Base-by-base conservation (phyloP, 2,888 invertebrate genomes). In the Mythimna loreyi region DNA sequence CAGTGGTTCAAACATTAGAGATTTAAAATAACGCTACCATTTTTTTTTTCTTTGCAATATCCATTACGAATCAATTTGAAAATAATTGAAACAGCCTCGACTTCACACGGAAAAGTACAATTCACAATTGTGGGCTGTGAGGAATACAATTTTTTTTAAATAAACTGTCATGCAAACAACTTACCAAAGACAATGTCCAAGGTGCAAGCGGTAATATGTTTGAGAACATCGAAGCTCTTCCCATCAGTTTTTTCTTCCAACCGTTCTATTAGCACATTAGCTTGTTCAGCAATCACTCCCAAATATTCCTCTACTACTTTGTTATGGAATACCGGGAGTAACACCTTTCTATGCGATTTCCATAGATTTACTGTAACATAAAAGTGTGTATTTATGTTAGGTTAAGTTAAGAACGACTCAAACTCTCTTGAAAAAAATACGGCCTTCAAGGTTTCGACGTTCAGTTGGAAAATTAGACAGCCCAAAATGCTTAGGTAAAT, bases 301-400 rank as follows among this genome's bases (percentile, higher is more conserved):
- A 97, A 89, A 85, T 97, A 97, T 71, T 96, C 96, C 72, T 97
- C 96, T 21, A 97, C 92, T 55, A 97, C 95, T 86, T 96, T 96
- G 85, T 97, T 97, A 85, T 97, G 97, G 85, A 97, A 97, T 0
- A 97, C 96, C 3, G 97, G 97, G 21, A 97, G 95, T 49, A 97
- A 90, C 36, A 97, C 91, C 91, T 96, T 97, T 58, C 97, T 91
- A 64, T 97, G 96, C 0, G 88, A 80, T 80, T 96, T 96, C 97
- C 97, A 97, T 85, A 97, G 94, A 5, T 88, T 86, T 19, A 97
- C 97, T 95, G 92, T 78, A 89, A 89, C 16, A 43, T 21, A 7
- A 49, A 50, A 36, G 11, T 64, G 21, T 16, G 1, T 28, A 8
- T 19, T 19, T 45, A n/a, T 16, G 43, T 8, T 19, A 19, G 7